Evolutionary conservation across 37 sponge, comb jelly and placozoan species (phyloP), one percentile per base, ranked within the genome.

Genomic region (Ianthella basta): DNA sequence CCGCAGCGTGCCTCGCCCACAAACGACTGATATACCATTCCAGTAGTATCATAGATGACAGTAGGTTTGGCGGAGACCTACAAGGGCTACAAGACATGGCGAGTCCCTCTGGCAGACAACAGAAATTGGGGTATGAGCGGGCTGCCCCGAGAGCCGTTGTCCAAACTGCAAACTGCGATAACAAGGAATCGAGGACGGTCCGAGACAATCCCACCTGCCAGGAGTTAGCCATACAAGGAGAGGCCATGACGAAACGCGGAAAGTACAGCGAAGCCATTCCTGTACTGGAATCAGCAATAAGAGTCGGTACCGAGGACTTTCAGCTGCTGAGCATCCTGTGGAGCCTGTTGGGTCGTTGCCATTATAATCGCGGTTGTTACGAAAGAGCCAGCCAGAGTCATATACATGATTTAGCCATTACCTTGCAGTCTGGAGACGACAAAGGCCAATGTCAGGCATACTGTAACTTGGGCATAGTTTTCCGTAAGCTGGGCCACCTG

Each of bases 301-400:
- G 40, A 72, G 19, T 86, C 6, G 93, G 91, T 1, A 92, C 68
- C 16, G 93, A 92, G 59, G 96, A 92, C 53, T 73, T 82, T 39
- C 93, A 92, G 66, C 86, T 94, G 56, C 55, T 83, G 33, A 95
- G 96, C 57, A 90, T 92, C 15, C 82, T 95, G 19, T 95, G 96
- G 96, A 92, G 91, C 68, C 82, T 95, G 41, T 80, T 95, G n/a
- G 96, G 96, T 20, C 92, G 92, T 38, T 92, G 92, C 0, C 91
- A 92, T 78, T 95, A 92, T 57, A 87, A 85, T 34, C 24, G 87
- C 12, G 93, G 93, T 0, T 82, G 92, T 77, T 88, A 90, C 56
- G 84, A 92, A 53, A 85, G 83, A n/a, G 92, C 96, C 25, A 80
- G 86, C 0, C 55, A 80, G 5, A 92, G 96, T 60, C 96, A 95